Conservation (phyloP, 2,888 invertebrate genomes). For the Molanna angustata region DNA sequence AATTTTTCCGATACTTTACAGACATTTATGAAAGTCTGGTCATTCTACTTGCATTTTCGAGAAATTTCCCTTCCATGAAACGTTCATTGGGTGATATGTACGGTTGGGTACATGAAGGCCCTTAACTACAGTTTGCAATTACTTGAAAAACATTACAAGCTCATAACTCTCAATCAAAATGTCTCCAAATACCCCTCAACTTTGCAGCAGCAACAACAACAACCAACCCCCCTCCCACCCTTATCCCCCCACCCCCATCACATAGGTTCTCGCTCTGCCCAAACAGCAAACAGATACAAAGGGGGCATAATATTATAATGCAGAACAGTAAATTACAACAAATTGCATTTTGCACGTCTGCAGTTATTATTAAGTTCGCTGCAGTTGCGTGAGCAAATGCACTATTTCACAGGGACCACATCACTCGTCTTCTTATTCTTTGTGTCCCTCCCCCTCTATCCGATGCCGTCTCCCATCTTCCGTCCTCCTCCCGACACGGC, state of each 20-base stretch:
- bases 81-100: too few relatives aligned
- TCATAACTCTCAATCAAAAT: constrained; percentile 23
- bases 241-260: too few relatives aligned
- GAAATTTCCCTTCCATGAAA: too few relatives aligned
- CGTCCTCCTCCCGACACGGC: neutral
- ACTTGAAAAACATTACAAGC: too few relatives aligned
- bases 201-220: too few relatives aligned
- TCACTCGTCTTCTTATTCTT: constrained; percentile 25
- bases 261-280: constrained; percentile 1
- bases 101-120: too few relatives aligned
- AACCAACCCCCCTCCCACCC: too few relatives aligned
- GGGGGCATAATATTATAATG: constrained; percentile 31
- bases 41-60: too few relatives aligned
- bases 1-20: too few relatives aligned
- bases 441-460: constrained; percentile 14
- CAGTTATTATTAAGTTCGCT: constrained; percentile 33
- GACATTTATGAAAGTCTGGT: too few relatives aligned
- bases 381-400: constrained; percentile 33
- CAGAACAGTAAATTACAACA: constrained; percentile 34
- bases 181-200: constrained; percentile 6
- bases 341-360: constrained; percentile 34
- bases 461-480: neutral
- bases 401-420: constrained; percentile 30
- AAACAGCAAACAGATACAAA: constrained; percentile 25
- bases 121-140: too few relatives aligned